A percentile compares a stretch with the other conserved stretches of the same genome.
phyloP scores from a whole-genome alignment of 2,113 vertebrate species.

The Zosterops hypoxanthus region DNA sequence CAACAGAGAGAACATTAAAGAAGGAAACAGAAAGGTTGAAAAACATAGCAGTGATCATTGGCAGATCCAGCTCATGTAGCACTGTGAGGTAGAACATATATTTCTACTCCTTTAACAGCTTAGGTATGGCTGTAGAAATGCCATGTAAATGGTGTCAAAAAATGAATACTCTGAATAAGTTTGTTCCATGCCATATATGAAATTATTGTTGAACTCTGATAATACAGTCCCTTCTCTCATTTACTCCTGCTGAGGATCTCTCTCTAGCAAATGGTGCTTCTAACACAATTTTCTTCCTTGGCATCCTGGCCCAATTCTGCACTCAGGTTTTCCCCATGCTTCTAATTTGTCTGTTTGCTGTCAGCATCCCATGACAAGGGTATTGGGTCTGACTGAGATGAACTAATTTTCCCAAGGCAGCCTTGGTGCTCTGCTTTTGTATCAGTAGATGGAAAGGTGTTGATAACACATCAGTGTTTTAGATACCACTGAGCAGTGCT shows the following conservation, averaged over 20 bases:
- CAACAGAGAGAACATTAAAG: not conserved
- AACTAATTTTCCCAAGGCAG: not conserved
- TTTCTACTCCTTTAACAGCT: not conserved
- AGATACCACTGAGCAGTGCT: not conserved
- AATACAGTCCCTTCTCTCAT: not conserved
- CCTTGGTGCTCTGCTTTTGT: not conserved
- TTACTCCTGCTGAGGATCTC: not conserved
- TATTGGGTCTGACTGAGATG: not conserved
- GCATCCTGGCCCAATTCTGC: not conserved
- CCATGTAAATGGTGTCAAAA: not conserved
- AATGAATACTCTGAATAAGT: not conserved
- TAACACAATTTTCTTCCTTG: not conserved
- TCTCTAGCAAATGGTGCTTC: not conserved
- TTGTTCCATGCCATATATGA: not conserved
- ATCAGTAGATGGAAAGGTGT: not conserved
- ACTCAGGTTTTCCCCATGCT: not conserved
- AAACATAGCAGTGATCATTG: not conserved
- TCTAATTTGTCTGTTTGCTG: not conserved
- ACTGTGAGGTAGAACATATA: not conserved
- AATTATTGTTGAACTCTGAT: not conserved
- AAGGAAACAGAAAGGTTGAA: not conserved
- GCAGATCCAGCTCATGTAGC: not conserved
- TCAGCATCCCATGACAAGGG: not conserved
- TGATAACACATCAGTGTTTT: not conserved
- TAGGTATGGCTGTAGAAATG: not conserved